These are phyloP conservation scores for Strigamia crassipes DNA, from an alignment of 2,888 invertebrate genomes.

Conservation along the genomic window DNA sequence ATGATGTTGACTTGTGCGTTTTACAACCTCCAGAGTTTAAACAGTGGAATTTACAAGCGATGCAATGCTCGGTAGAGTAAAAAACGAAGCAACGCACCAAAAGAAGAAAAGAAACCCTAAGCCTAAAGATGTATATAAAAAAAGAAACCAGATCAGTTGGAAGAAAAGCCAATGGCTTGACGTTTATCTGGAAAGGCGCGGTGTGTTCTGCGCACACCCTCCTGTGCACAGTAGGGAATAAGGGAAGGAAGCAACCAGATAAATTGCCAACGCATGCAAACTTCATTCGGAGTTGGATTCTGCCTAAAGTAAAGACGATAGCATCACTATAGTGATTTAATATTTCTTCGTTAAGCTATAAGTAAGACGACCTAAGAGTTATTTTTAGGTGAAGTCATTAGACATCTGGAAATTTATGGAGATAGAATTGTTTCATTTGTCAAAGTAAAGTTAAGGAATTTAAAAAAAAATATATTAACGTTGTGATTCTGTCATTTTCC, in stretches of 20 bases:
- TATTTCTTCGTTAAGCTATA: not conserved
- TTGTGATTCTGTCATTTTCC: too few relatives aligned
- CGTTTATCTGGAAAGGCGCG: not conserved
- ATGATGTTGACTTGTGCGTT: conserved; percentile 1
- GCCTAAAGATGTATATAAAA: not conserved
- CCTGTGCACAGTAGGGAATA: conserved; percentile 11
- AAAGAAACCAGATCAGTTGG: not conserved
- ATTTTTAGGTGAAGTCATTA: too few relatives aligned
- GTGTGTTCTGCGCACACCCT: not conserved
- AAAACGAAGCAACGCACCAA: not conserved
- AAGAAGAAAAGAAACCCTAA: not conserved
- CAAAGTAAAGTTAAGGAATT: not conserved
- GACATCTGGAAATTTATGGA: not conserved
- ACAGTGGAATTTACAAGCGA: not conserved
- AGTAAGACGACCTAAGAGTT: too few relatives aligned
- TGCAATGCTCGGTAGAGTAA: not conserved
- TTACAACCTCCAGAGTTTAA: not conserved
- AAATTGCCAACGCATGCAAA: conserved; percentile 17
- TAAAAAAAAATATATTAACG: not conserved
- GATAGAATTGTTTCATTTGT: not conserved
- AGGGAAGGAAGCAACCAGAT: conserved; percentile 6
- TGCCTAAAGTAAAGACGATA: not conserved
- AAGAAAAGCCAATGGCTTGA: not conserved
- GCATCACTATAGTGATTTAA: not conserved
- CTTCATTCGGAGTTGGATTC: not conserved